phyloP scores from a whole-genome alignment of 2,797 vertebrate genomes.

The Podargus strigoides region DNA sequence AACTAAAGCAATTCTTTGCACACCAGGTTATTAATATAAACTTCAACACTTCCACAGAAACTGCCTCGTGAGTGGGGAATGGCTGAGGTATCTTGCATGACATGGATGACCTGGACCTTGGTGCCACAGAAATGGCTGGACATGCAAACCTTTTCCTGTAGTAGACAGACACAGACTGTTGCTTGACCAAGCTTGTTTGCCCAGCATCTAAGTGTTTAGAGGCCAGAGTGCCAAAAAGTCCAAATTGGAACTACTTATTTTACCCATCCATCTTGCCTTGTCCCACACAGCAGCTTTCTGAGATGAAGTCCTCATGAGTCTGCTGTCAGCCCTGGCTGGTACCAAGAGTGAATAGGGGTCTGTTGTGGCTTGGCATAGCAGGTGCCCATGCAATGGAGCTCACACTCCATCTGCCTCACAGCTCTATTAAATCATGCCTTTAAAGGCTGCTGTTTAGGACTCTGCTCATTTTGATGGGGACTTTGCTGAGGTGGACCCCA shows the following conservation, averaged over 20 bases:
- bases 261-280: not conserved
- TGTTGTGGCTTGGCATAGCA: not conserved
- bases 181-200: accelerated
- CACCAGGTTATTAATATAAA: not conserved
- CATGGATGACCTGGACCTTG: not conserved
- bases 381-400: not conserved
- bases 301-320: not conserved
- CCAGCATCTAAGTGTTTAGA: not conserved
- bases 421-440: not conserved
- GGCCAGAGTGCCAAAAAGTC: not conserved
- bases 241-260: not conserved
- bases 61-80: not conserved
- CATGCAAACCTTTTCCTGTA: not conserved
- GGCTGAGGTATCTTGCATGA: not conserved
- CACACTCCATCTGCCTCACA: not conserved
- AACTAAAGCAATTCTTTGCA: not conserved
- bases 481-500: not conserved
- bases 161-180: not conserved
- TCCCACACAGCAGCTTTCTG: not conserved
- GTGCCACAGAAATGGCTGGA: not conserved
- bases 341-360: not conserved
- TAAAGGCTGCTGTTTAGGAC: not conserved
- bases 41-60: not conserved
- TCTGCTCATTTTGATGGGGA: not conserved
- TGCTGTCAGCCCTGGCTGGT: not conserved